Base-by-base conservation (phyloP, 2,888 invertebrate species). In the Drosophila meridionalis region DNA sequence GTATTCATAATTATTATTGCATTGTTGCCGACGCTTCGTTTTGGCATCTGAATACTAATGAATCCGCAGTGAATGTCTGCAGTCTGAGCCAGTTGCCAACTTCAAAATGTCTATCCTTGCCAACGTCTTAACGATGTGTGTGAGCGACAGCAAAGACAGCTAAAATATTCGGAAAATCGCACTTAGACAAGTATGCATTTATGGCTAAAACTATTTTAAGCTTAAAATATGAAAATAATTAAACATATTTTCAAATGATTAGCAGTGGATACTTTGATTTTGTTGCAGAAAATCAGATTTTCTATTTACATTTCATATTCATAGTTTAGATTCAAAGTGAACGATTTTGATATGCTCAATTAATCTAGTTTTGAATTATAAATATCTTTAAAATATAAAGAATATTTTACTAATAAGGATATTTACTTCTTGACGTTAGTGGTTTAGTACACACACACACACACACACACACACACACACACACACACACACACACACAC, bases 11-110 rank as follows among this genome's bases (percentile, higher is more conserved):
- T 55, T 55, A 55, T 42, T 28, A 42, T 42, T 14, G 40, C 40
- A 61, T 36, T 60, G 40, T 60, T 36, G 30, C 12, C 11, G 42
- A 12, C 3, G 48, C 7, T 26, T n/a, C 34, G 28, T 11, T 32
- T 14, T 28, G n/a, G 28, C 42, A 53, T 42, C 36, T 32, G 57
- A 52, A 64, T 42, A 26, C 48, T 58, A 65, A 60, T 61, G 76
- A 61, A 36, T 65, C 32, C 43, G 7, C 30, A 9, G 14, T 43
- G 20, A 53, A 32, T 38, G n/a, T 1, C 14, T 6, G 43, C 11
- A 30, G 7, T 7, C 11, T 20, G 4, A n/a, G 50, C 8, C 20
- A 12, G 38, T 34, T 67, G 66, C 42, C 9, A 55, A 32, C 7
- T 52, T 43, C 8, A 55, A 47, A 36, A 7, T 12, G 12, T 26